These are phyloP conservation scores for Malacosoma neustria DNA, from an alignment of 2,888 invertebrate genomes.

Conservation along the genomic window DNA sequence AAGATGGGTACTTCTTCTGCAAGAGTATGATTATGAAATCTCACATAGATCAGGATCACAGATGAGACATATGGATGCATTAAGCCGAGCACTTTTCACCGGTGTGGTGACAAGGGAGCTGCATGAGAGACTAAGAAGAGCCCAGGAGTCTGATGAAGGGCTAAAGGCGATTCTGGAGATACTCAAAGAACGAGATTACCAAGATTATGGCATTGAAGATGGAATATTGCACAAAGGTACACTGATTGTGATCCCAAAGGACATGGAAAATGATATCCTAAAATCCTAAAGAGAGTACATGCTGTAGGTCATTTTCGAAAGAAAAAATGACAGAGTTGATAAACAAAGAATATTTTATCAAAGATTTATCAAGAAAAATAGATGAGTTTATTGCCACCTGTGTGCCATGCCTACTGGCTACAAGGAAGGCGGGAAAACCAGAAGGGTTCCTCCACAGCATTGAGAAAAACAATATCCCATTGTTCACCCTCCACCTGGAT, in stretches of 20 bases:
- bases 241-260: too few species aligned
- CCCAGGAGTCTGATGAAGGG: too few species aligned
- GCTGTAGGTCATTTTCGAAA: too few species aligned
- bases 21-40: slow-evolving; percentile 10
- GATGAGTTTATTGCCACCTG: slow-evolving; percentile 9
- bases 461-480: slow-evolving; percentile 23
- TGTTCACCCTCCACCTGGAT: slow-evolving; percentile 30
- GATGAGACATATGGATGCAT: slow-evolving; percentile 26
- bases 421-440: slow-evolving; percentile 15
- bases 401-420: slow-evolving; percentile 12
- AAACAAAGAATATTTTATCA: slow-evolving; percentile 13
- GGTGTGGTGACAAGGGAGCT: too few species aligned
- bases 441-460: slow-evolving; percentile 18
- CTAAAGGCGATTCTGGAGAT: too few species aligned
- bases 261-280: too few species aligned
- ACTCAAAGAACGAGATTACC: too few species aligned
- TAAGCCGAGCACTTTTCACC: slow-evolving; percentile 10
- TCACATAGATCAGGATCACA: slow-evolving; percentile 10
- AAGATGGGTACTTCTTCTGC: slow-evolving; percentile 11
- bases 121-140: too few species aligned
- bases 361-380: slow-evolving; percentile 9
- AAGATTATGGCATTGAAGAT: too few species aligned
- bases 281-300: too few species aligned
- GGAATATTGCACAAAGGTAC: too few species aligned
- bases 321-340: too few species aligned